Evolutionary conservation across 2,888 invertebrate genomes (phyloP), one percentile per base, ranked within the genome.

Genomic region (Zygogramma bicolorata): DNA sequence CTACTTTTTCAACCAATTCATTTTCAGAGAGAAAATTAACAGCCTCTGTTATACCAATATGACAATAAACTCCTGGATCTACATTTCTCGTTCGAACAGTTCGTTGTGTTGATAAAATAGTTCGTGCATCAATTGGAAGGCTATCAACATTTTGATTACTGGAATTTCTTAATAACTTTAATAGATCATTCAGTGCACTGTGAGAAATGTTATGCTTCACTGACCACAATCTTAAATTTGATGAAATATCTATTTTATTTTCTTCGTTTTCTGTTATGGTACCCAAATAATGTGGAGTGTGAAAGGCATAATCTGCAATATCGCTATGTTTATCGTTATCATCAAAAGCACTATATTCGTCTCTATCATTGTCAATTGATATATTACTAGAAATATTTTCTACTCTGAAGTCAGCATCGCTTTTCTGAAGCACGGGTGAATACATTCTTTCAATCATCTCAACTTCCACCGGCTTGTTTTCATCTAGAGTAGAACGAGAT

Each of bases 41-140:
- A 2, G 58, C 58, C 25, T 7, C 40, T 42, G 40, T 42, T 42
- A 42, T 42, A 27, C 58, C 58, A 25, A 58, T 29, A 58, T 58
- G 58, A 15, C 58, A 58, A 58, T 58, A 58, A 58, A 15, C 8
- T 13, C 58, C 58, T 58, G 58, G 58, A 58, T 58, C 58, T 8
- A 58, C n/a, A 27, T 58, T 58, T 58, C 29, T 6, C 1, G 29
- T 58, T 2, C 13, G 4, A 27, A 58, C 58, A 58, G 58, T 6
- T 58, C 29, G 58, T 29, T 58, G 27, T 29, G 27, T 58, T 29
- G 58, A 58, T 27, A 58, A 13, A 25, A 58, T 58, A 2, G 58
- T 58, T 29, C 58, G 58, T 27, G 58, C 25, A 58, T 58, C 58
- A 58, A 29, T 58, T 1, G 58, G 58, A 58, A 58, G 22, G 27